Percentiles rank a stretch among this genome's conserved stretches.
Conservation (phyloP, 2,888 invertebrate genomes). For the Microplitis deprimator region DNA sequence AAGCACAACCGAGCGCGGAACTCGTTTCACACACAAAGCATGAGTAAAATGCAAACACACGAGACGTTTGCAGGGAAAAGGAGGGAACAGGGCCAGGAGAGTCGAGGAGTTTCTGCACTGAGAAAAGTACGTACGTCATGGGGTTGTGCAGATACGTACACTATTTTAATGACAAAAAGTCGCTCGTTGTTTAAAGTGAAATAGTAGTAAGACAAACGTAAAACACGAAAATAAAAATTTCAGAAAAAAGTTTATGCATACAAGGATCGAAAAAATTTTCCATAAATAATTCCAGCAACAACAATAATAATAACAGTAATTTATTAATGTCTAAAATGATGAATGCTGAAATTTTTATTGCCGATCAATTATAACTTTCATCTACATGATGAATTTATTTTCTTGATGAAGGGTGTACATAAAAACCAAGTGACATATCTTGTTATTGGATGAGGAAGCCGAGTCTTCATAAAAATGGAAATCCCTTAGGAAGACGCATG, state of each 20-base stretch:
- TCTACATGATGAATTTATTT: background rate
- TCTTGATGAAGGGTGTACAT: slow-evolving; percentile 1
- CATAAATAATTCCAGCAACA: background rate
- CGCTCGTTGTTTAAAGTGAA: background rate
- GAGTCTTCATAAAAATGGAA: slow-evolving; percentile 52
- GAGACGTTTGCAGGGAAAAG: background rate
- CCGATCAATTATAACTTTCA: slow-evolving; percentile 25
- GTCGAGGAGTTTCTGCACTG: background rate
- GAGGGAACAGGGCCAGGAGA: background rate
- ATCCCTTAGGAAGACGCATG: slow-evolving; percentile 49
- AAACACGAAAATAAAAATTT: background rate
- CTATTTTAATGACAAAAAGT: background rate
- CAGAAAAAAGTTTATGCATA: background rate
- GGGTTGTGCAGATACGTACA: background rate
- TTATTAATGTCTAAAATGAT: background rate
- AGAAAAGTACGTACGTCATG: background rate
- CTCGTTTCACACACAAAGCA: slow-evolving; percentile 35
- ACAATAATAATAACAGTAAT: background rate
- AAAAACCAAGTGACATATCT: slow-evolving; percentile 35
- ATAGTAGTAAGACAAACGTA: background rate
- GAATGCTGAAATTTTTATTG: background rate
- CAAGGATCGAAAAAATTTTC: background rate
- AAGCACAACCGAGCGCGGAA: slow-evolving; percentile 17
- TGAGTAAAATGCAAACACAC: slow-evolving; percentile 41
- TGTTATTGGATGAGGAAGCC: slow-evolving; percentile 43